A percentile compares a stretch with the other conserved stretches of the same genome.
Evolutionary conservation across 2,797 vertebrate genomes (phyloP).

Genomic region (Xyrichtys novacula): DNA sequence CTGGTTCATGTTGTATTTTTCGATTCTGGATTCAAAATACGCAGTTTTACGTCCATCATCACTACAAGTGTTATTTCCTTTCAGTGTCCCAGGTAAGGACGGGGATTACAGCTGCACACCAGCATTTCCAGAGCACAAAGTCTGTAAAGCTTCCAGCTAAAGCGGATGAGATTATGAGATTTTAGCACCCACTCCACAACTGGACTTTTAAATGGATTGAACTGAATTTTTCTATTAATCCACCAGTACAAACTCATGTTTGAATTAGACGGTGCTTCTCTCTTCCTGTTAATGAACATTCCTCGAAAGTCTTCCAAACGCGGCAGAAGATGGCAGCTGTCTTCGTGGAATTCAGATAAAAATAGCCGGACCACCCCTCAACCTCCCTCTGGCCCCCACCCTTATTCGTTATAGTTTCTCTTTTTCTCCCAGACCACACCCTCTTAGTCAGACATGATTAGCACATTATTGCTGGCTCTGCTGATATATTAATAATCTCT

Average conservation of each 20-base stretch:
- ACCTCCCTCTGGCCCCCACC: conserved; percentile 4
- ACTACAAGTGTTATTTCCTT: not conserved
- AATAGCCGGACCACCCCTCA: conserved; percentile 69
- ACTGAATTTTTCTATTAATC: conserved; percentile 1
- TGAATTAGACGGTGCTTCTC: not conserved
- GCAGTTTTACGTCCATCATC: not conserved
- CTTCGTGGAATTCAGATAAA: conserved; percentile 75
- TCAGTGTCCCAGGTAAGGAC: conserved; percentile 45
- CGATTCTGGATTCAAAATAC: accelerated
- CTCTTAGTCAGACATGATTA: conserved; percentile 46
- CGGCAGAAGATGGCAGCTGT: conserved; percentile 73
- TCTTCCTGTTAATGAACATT: conserved; percentile 29
- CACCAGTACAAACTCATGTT: not conserved
- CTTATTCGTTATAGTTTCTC: too few species aligned
- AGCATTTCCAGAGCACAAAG: conserved; percentile 42
- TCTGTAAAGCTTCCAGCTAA: conserved; percentile 65
- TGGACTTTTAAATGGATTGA: conserved; percentile 42
- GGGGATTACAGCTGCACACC: conserved; percentile 41
- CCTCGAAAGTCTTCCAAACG: conserved; percentile 46
- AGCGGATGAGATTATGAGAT: conserved; percentile 71
- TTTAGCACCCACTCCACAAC: conserved; percentile 58
- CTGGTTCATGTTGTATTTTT: too few species aligned
- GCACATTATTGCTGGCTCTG: conserved; percentile 23
- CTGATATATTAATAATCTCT: conserved; percentile 40
- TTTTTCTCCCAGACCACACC: not conserved